Conservation (phyloP, 2,797 vertebrate species). For the Enteromius trimaculatus region DNA sequence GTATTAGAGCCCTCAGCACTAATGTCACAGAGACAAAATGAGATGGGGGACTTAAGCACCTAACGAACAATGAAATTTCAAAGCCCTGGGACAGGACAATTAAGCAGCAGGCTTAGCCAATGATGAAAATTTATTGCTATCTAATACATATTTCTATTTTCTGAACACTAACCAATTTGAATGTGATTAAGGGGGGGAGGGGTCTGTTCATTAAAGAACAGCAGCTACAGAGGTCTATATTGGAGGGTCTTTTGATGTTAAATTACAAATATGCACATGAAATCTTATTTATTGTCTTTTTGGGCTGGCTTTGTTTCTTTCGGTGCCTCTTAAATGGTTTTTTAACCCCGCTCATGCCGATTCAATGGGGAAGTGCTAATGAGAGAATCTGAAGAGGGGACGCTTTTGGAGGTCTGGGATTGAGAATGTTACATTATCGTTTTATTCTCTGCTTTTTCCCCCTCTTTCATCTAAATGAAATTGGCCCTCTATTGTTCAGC, state of each 20-base stretch:
- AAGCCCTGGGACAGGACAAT: conserved; percentile 99
- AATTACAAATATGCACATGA: conserved; percentile 85
- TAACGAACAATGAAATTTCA: conserved; percentile 99
- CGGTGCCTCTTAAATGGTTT: conserved; percentile 80
- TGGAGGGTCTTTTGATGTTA: conserved; percentile 87
- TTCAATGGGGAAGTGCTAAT: conserved; percentile 72
- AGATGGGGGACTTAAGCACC: conserved; percentile 99
- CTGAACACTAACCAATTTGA: conserved; percentile 99
- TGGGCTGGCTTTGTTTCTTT: conserved; percentile 81
- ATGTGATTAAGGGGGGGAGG: conserved; percentile 98
- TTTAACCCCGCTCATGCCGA: conserved; percentile 77
- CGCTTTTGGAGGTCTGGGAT: conserved; percentile 48
- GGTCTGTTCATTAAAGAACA: conserved; percentile 85
- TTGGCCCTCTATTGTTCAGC: conserved; percentile 72
- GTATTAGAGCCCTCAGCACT: conserved; percentile 99
- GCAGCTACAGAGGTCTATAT: conserved; percentile 82
- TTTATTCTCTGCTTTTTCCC: conserved; percentile 71
- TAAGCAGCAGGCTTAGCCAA: conserved; percentile 99
- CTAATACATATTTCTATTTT: conserved; percentile 99
- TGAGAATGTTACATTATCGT: conserved; percentile 69
- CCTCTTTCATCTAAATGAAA: conserved; percentile 79
- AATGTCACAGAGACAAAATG: conserved; percentile 99
- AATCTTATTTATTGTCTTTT: conserved; percentile 83
- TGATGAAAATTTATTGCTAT: conserved; percentile 99
- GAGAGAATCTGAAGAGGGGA: conserved; percentile 62